Percentiles rank a stretch among this genome's conserved stretches.
Conservation (phyloP, 2,797 vertebrate genomes). For the Poeciliopsis gracilis region DNA sequence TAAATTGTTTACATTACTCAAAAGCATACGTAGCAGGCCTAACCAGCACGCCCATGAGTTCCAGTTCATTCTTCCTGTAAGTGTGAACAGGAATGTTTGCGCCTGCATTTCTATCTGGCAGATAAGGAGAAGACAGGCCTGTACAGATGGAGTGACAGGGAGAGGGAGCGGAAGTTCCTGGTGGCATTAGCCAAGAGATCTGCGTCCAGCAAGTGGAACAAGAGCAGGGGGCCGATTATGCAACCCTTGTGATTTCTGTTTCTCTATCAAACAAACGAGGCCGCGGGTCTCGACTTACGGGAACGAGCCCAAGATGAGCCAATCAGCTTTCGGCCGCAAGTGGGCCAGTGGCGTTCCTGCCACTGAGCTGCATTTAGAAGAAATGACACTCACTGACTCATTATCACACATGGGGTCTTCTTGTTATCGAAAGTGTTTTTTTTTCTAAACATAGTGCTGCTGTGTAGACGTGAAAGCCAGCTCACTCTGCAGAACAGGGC, state of each 20-base stretch:
- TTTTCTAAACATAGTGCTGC: conserved; percentile 24
- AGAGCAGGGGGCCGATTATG: conserved; percentile 25
- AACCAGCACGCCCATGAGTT: conserved; percentile 5
- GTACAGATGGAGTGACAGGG: conserved; percentile 3
- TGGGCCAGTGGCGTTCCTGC: neutral
- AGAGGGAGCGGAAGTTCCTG: conserved; percentile 31
- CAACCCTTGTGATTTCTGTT: conserved; percentile 57
- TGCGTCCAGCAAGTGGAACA: conserved; percentile 32
- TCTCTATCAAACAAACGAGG: conserved; percentile 50
- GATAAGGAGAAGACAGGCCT: conserved; percentile 23
- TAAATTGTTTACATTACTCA: conserved; percentile 9
- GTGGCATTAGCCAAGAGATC: conserved; percentile 55
- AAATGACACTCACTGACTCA: conserved; percentile 27
- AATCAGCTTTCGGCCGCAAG: conserved; percentile 17
- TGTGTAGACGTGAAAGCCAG: conserved; percentile 10
- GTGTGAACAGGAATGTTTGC: conserved; percentile 11
- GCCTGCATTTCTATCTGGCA: neutral
- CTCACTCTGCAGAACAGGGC: conserved; percentile 31
- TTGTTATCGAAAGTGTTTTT: conserved; percentile 15
- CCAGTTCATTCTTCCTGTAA: conserved; percentile 18
- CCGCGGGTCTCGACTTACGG: conserved; percentile 31
- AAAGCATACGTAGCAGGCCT: neutral
- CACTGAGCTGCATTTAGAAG: conserved; percentile 9
- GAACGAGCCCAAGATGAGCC: conserved; percentile 44
- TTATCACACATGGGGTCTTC: conserved; percentile 9